Base-by-base conservation (phyloP, 2,797 vertebrate species). In the Atherinosoma microstoma region DNA sequence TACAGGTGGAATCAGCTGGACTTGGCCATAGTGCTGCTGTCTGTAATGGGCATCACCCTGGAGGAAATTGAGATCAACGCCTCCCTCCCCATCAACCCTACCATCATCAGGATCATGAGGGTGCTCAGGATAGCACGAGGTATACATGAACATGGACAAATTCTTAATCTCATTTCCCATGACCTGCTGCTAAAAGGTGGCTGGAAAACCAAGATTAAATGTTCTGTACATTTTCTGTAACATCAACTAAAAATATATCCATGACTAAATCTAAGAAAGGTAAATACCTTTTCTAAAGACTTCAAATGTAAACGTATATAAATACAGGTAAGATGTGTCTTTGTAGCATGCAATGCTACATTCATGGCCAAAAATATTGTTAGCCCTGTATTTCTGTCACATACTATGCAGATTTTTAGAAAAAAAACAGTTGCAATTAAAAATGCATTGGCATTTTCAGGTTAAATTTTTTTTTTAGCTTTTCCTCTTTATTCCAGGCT, bases 61-160 rank as follows among this genome's bases (percentile, higher is more conserved):
- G 97, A 98, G 89, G 97, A 99, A 90, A 98, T 98, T 1, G 97
- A 98, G 91, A 97, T 97, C 81, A 98, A 96, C 0, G 97, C 97
- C 0, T 96, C 97, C 0, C 95, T 99, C 42, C 97, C 97, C 75
- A 98, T 98, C 91, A 98, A 98, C 84, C 97, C 97, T 53, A 98
- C 97, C 76, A 98, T 98, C 91, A 98, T 98, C 84, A 95, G 97
- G 49, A 98, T 98, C 92, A 98, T 98, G 97, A 94, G 97, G 56
- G 97, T 98, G 30, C 94, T 98, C 42, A 94, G 97, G 16, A 98
- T 98, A 0, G 97, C 97, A 57, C 93, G 97, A 78, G 97, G 97
- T 97, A 88, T 90, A 47, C 6, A 54, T 18, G 40, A 45, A 70
- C 51, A 58, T 12, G 49, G 36, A 62, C 16, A 6, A 53, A 60